phyloP scores from a whole-genome alignment of 1,140 invertebrate genomes.

The Trachymyrmex cornetzi region DNA sequence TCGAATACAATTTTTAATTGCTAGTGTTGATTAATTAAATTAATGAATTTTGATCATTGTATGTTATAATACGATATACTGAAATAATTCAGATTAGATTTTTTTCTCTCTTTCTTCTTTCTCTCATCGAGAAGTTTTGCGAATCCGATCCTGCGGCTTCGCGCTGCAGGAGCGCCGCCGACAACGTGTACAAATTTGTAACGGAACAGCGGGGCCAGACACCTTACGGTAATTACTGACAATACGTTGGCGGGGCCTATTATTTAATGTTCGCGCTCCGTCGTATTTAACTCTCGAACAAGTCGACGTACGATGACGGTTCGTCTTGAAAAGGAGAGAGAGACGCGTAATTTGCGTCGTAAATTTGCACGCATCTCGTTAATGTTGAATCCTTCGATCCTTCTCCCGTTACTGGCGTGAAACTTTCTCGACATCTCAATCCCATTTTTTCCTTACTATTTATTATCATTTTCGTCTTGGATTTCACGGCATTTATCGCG shows the following conservation, averaged over 20 bases:
- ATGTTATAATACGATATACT: not conserved
- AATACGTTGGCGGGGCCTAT: constrained; percentile 53
- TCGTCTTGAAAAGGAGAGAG: constrained; percentile 26
- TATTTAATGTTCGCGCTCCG: constrained; percentile 51
- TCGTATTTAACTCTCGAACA: constrained; percentile 58
- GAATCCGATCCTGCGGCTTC: constrained; percentile 39
- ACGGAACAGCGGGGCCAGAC: constrained; percentile 42
- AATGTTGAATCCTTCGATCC: constrained; percentile 30
- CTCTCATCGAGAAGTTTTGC: not conserved
- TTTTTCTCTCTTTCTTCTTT: not conserved
- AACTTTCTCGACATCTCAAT: constrained; percentile 47
- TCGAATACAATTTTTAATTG: not conserved
- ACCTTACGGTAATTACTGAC: constrained; percentile 57
- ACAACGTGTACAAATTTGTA: constrained; percentile 56
- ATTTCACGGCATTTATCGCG: not conserved
- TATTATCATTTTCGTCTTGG: not conserved
- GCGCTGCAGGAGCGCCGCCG: constrained; percentile 30
- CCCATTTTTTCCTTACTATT: constrained; percentile 36
- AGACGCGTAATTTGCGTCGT: constrained; percentile 52
- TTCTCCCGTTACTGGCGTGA: constrained; percentile 30
- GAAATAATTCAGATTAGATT: not conserved
- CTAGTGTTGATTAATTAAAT: not conserved
- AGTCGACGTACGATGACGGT: constrained; percentile 41
- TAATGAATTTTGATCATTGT: not conserved
- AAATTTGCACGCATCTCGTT: constrained; percentile 46